Conservation (phyloP, 2,888 invertebrate species). For the Enchytraeus crypticus region DNA sequence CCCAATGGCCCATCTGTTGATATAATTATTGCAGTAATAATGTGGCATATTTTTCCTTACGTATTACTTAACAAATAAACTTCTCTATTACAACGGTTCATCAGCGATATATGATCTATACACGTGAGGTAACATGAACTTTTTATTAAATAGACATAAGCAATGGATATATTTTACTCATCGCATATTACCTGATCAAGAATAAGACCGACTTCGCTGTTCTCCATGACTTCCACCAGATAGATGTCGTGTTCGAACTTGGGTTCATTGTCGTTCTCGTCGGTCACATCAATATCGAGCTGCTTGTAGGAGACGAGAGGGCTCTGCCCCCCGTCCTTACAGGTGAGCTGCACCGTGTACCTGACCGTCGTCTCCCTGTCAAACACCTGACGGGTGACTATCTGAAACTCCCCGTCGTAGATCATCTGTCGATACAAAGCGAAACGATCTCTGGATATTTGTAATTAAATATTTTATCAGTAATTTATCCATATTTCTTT, state of each 20-base stretch:
- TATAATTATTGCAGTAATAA: no score
- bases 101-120: no score
- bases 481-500: no score
- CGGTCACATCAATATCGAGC: conserved; percentile 5
- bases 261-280: conserved; percentile 11
- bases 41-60: no score
- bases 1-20: no score
- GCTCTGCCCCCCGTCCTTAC: conserved; percentile 7
- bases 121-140: no score
- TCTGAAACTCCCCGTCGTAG: conserved; percentile 11
- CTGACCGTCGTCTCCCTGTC: conserved; percentile 6
- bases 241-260: not conserved
- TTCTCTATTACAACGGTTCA: no score
- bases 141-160: no score
- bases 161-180: no score
- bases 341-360: conserved; percentile 8
- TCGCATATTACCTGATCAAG: conserved; percentile 5
- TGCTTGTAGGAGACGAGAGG: not conserved
- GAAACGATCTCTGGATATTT: no score
- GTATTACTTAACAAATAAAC: no score
- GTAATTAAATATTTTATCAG: no score
- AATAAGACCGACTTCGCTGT: not conserved
- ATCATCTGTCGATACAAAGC: not conserved
- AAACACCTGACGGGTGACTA: conserved; percentile 2
- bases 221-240: conserved; percentile 5